Evolutionary conservation across 2,797 vertebrate genomes (phyloP), one percentile per base, ranked within the genome.

Genomic region (Threskiornis aethiopicus): DNA sequence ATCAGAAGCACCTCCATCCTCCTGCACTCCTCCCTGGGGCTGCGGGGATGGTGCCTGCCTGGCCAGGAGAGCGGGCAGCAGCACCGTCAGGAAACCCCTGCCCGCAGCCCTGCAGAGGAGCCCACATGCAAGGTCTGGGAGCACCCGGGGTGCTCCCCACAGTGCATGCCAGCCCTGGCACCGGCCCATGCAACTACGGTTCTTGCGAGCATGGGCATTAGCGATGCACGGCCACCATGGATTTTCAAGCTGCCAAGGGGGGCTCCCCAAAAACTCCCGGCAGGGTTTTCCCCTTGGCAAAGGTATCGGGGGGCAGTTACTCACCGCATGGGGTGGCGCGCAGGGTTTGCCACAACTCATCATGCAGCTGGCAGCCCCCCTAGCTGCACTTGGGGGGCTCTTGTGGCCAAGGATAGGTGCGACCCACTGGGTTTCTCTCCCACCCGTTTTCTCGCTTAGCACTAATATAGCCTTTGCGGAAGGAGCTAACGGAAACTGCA

Each of bases 401-500:
- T 7, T 2, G 80, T 22, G 24, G 20, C 71, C 46, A 5, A 39
- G 70, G 41, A 4, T 8, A 2, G 81, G 66, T 61, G 67, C 14
- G 24, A 66, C 78, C 88, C 1, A 1, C 52, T 1, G 8, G 58
- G 72, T 13, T 57, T 42, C 57, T 65, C 69, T 91, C 16, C 39
- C 84, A 54, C 37, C 85, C 59, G 19, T 49, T 55, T 72, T 86
- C 65, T 70, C 49, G 10, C 92, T n/a, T 46, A 96, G 97, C 96
- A 90, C 97, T 94, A 58, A 98, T 98, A 93, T 97, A 98, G 98
- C 88, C 91, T 97, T 97, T 98, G 98, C 98, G 98, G 98, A 98
- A 98, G 98, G 97, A 98, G 97, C 94, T 44, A 96, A 97, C 98
- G 98, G 98, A 98, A 98, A 92, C 98, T 97, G 97, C 96, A 97